Conservation (phyloP, 2,797 vertebrate genomes). For the Champsocephalus gunnari region DNA sequence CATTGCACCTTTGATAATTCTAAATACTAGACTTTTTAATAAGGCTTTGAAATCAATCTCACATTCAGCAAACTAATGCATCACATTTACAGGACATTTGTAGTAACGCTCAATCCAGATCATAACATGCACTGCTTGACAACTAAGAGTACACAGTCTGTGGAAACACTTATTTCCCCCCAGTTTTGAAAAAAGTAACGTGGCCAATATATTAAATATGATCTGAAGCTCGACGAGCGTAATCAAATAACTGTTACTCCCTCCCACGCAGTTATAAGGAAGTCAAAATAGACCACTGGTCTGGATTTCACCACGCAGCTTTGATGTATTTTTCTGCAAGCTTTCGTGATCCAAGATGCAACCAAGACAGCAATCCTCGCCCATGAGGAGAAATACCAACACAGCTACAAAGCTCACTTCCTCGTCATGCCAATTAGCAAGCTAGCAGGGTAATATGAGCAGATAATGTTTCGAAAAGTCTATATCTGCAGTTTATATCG, state of each 20-base stretch:
- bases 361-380: constrained; percentile 22
- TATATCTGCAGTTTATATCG: constrained; percentile 34
- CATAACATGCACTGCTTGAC: constrained; percentile 15
- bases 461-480: constrained; percentile 63
- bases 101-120: constrained; percentile 8
- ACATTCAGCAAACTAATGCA: constrained; percentile 10
- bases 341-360: constrained; percentile 27
- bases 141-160: constrained; percentile 10
- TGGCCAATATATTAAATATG: constrained; percentile 33
- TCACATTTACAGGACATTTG: constrained; percentile 11
- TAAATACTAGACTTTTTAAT: constrained; percentile 15
- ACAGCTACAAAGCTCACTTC: constrained; percentile 77
- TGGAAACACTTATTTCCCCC: not conserved
- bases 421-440: constrained; percentile 86
- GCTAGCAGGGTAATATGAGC: constrained; percentile 77
- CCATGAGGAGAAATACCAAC: constrained; percentile 74
- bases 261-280: not conserved
- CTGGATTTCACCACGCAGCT: constrained; percentile 13
- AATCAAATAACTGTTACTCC: constrained; percentile 1
- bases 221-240: constrained; percentile 22
- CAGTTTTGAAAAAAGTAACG: constrained; percentile 31
- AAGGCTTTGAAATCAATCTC: not conserved
- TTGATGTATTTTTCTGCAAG: constrained; percentile 10
- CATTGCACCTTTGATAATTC: constrained; percentile 7
- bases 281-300: constrained; percentile 19